phyloP scores from a whole-genome alignment of 2,888 invertebrate species.

The Agriotes lineatus region DNA sequence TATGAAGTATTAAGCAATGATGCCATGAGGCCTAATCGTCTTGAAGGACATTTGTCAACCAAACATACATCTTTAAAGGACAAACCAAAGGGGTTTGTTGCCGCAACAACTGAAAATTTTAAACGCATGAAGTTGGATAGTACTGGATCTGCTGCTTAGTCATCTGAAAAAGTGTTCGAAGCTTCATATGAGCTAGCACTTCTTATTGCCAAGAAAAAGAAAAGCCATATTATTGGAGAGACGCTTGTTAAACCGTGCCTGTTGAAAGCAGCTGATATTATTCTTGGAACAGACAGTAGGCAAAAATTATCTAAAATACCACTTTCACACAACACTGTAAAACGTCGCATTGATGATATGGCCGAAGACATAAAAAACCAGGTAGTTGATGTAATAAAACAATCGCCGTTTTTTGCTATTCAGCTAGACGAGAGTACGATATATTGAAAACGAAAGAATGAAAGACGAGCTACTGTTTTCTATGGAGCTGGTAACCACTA shows the following conservation, averaged over 20 bases:
- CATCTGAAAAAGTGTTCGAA: background rate
- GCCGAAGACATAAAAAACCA: conserved; percentile 5
- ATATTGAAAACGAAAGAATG: too few species aligned
- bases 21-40: background rate
- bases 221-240: background rate
- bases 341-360: conserved; percentile 1
- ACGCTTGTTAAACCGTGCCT: background rate
- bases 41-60: background rate
- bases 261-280: background rate
- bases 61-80: background rate
- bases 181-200: background rate
- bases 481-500: too few species aligned
- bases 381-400: background rate
- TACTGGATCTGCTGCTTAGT: background rate
- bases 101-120: too few species aligned
- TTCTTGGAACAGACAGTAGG: background rate
- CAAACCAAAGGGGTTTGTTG: background rate
- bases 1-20: background rate
- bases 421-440: conserved; percentile 8
- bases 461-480: too few species aligned
- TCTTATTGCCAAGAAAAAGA: too few species aligned
- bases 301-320: background rate
- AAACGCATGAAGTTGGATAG: too few species aligned
- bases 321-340: conserved; percentile 1
- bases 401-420: background rate